Percentiles rank a stretch among this genome's conserved stretches.
Evolutionary conservation across 2,888 invertebrate species (phyloP).

Genomic region (Pseudeuparius sepicola): DNA sequence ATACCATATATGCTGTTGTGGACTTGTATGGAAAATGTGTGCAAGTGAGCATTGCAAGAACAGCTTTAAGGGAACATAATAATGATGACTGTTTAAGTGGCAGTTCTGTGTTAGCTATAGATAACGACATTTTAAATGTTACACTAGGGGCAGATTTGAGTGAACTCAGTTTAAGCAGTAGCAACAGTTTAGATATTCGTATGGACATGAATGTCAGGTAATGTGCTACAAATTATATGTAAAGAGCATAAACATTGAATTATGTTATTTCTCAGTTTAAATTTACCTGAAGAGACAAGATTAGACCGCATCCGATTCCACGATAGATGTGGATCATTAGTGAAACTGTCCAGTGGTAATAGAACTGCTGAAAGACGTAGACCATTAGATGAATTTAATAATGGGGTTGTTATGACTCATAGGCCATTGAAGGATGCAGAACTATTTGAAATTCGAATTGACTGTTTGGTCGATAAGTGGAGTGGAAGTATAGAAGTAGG

Average conservation of each 20-base stretch:
- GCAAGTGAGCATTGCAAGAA: constrained; percentile 55
- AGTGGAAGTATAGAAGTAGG: constrained; percentile 77
- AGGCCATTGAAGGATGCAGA: constrained; percentile 79
- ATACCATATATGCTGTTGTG: constrained; percentile 63
- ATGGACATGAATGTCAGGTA: constrained; percentile 41
- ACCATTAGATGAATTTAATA: constrained; percentile 89
- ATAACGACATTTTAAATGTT: constrained; percentile 39
- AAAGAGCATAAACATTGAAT: no score
- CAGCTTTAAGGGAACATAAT: constrained; percentile 38
- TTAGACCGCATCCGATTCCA: constrained; percentile 72
- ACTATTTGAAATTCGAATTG: constrained; percentile 89
- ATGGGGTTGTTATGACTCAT: constrained; percentile 92
- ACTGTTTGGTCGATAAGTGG: constrained; percentile 90
- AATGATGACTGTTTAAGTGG: constrained; percentile 41
- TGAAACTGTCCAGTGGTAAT: constrained; percentile 73
- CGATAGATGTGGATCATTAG: constrained; percentile 76
- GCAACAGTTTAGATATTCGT: constrained; percentile 39
- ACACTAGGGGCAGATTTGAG: constrained; percentile 39
- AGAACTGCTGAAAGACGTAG: constrained; percentile 79
- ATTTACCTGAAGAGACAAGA: constrained; percentile 34
- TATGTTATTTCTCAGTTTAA: constrained; percentile 29
- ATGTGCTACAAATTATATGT: no score
- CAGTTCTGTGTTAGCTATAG: constrained; percentile 39
- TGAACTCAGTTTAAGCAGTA: constrained; percentile 39
- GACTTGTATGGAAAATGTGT: constrained; percentile 78